Conservation (phyloP, 2,888 invertebrate species). For the Leptura quadrifasciata region DNA sequence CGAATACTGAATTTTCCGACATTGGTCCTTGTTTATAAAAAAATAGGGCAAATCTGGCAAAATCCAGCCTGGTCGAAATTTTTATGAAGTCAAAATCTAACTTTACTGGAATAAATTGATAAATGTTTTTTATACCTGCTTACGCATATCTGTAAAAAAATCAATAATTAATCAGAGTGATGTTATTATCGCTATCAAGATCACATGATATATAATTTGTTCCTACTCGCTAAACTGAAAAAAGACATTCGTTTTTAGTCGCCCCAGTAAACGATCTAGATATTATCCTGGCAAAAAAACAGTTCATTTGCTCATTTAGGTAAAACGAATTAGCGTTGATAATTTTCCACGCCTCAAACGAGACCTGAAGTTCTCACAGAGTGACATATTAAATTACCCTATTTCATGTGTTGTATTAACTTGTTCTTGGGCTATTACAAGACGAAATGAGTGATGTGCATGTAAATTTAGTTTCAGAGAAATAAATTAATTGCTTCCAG, state of each 20-base stretch:
- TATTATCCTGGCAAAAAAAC: neutral
- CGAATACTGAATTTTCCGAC: no score
- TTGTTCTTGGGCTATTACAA: constrained; percentile 17
- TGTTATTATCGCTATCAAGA: no score
- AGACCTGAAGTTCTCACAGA: constrained; percentile 22
- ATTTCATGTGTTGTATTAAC: constrained; percentile 25
- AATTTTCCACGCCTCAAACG: constrained; percentile 1
- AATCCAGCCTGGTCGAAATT: no score
- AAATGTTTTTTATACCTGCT: no score
- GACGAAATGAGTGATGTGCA: constrained; percentile 34
- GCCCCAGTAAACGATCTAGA: neutral
- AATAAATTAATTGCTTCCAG: constrained; percentile 35
- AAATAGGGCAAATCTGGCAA: no score
- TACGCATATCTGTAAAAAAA: no score
- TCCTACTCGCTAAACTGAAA: neutral
- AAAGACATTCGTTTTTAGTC: neutral
- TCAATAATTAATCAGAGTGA: no score
- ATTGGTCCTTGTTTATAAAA: no score
- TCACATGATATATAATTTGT: no score
- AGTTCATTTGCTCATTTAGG: neutral
- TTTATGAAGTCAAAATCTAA: no score
- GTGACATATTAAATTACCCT: constrained; percentile 23
- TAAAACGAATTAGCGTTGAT: neutral
- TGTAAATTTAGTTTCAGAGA: constrained; percentile 34
- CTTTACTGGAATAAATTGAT: no score